phyloP scores from a whole-genome alignment of 1,140 invertebrate species.

The Drosophila ambigua region DNA sequence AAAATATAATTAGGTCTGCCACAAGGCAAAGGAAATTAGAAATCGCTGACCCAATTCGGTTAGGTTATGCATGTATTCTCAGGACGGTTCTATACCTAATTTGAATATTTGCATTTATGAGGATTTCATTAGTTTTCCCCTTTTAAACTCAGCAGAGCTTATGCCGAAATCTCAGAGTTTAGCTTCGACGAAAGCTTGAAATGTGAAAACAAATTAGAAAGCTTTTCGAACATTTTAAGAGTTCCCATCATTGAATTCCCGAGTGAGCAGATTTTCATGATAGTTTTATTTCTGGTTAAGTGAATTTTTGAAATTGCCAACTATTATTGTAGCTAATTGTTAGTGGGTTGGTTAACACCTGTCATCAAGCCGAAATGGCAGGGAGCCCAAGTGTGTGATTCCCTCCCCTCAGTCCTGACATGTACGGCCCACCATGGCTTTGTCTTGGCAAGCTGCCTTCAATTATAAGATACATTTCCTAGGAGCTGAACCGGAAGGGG shows the following conservation, averaged over 20 bases:
- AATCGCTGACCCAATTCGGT: constrained; percentile 1
- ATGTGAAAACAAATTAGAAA: too few species aligned
- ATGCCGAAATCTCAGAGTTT: too few species aligned
- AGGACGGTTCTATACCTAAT: neutral
- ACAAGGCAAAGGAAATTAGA: neutral
- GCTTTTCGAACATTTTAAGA: too few species aligned
- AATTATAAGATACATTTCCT: constrained; percentile 69
- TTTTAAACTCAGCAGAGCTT: too few species aligned
- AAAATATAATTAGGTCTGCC: constrained; percentile 13
- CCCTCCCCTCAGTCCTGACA: too few species aligned
- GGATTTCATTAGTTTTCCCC: too few species aligned
- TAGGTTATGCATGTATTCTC: too few species aligned
- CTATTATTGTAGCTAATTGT: constrained; percentile 21
- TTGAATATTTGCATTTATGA: too few species aligned
- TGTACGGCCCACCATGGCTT: too few species aligned
- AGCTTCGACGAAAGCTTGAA: too few species aligned
- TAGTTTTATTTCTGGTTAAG: constrained; percentile 23
- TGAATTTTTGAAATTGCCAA: constrained; percentile 21
- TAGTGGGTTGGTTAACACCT: constrained; percentile 63
- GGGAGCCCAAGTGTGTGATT: constrained; percentile 4
- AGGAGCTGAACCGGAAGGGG: constrained; percentile 6
- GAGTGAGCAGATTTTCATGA: too few species aligned
- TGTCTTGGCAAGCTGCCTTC: constrained; percentile 28
- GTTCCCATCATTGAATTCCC: too few species aligned
- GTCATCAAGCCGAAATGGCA: constrained; percentile 47